These are phyloP conservation scores for Argopecten irradians DNA, from an alignment of 1,140 invertebrate species.

Conservation along the genomic window DNA sequence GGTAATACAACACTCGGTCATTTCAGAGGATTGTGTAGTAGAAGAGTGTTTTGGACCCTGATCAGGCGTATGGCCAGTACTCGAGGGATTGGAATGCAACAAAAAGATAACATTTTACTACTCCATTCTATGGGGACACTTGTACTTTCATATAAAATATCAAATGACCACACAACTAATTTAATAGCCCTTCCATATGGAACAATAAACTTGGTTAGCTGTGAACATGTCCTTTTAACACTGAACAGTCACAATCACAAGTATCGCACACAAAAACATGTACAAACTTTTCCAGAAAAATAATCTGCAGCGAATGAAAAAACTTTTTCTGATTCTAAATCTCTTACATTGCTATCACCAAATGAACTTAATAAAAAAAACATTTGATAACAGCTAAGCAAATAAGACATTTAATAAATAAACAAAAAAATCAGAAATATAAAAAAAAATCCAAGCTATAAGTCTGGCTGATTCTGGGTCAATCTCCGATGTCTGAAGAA, in stretches of 20 bases:
- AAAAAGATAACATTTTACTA: not conserved
- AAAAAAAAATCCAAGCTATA: not conserved
- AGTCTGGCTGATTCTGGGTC: not conserved
- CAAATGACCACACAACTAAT: constrained; percentile 1
- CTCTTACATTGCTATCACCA: too few species aligned
- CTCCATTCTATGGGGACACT: not conserved
- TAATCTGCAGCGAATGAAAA: too few species aligned
- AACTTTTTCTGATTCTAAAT: too few species aligned
- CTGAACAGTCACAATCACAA: not conserved
- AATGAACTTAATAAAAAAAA: too few species aligned
- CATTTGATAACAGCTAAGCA: not conserved
- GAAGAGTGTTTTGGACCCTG: too few species aligned
- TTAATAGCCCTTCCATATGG: not conserved
- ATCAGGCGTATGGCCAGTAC: not conserved
- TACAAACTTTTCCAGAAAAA: not conserved
- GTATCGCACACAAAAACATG: not conserved
- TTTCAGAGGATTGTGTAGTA: too few species aligned
- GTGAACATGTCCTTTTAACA: not conserved
- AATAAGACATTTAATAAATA: not conserved
- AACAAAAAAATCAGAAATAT: not conserved
- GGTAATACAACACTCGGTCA: too few species aligned
- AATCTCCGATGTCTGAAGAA: not conserved
- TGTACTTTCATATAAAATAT: not conserved
- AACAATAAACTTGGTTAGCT: not conserved
- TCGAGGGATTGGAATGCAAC: not conserved